Conservation (phyloP, 2,797 vertebrate genomes). For the Lindbergichthys nudifrons region DNA sequence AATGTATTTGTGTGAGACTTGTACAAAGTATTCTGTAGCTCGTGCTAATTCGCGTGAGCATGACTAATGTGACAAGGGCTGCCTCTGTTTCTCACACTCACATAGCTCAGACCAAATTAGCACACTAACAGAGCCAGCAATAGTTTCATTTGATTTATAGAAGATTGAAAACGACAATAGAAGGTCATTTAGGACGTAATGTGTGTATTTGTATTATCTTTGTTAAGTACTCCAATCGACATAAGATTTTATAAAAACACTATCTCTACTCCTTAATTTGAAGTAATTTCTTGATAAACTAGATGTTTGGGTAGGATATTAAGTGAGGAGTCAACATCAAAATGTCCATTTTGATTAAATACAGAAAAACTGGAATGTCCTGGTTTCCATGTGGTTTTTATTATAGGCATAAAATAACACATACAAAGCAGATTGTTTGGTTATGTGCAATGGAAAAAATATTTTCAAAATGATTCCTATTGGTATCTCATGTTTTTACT, state of each 20-base stretch:
- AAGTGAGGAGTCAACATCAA: not conserved
- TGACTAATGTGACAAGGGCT: slow-evolving; percentile 55
- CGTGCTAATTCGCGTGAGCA: slow-evolving; percentile 59
- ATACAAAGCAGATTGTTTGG: not conserved
- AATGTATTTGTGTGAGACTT: slow-evolving; percentile 15
- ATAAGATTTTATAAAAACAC: not conserved
- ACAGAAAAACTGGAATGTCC: too few relatives aligned
- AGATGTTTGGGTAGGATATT: not conserved
- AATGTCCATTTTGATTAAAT: not conserved
- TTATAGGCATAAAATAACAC: not conserved
- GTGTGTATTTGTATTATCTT: not conserved
- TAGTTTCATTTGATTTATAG: slow-evolving; percentile 2
- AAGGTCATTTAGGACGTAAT: not conserved
- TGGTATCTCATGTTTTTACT: too few relatives aligned
- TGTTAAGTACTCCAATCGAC: not conserved
- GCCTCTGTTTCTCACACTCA: slow-evolving; percentile 44
- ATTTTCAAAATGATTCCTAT: not conserved
- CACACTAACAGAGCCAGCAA: slow-evolving; percentile 30
- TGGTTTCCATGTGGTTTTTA: not conserved
- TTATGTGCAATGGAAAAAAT: too few relatives aligned
- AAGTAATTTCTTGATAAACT: not conserved
- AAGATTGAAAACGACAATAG: not conserved
- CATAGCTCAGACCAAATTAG: slow-evolving; percentile 64
- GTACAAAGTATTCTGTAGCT: slow-evolving; percentile 7
- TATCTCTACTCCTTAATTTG: not conserved